phyloP scores from a whole-genome alignment of 1,140 invertebrate genomes.

The Euura lappo region DNA sequence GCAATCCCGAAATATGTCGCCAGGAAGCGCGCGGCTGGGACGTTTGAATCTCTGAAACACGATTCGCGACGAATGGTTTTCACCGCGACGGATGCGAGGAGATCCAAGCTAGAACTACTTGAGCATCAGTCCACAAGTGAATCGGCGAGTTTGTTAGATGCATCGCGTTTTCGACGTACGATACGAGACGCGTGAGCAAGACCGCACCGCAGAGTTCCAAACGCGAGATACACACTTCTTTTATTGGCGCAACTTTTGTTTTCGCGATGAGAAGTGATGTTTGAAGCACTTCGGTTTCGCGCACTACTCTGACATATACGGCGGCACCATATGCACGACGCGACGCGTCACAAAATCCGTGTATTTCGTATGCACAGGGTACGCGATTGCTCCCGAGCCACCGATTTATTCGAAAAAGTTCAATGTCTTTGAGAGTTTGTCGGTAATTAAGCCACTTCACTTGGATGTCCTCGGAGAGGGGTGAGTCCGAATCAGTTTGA shows the following conservation, averaged over 20 bases:
- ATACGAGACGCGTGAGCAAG: constrained; percentile 16
- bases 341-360: neutral
- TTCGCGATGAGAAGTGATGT: constrained; percentile 15
- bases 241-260: constrained; percentile 30
- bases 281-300: neutral
- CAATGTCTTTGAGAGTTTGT: neutral
- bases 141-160: neutral
- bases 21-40: constrained; percentile 7
- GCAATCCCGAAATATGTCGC: constrained; percentile 22
- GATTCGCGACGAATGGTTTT: constrained; percentile 30
- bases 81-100: constrained; percentile 22
- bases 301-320: neutral
- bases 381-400: neutral
- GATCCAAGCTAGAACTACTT: constrained; percentile 29
- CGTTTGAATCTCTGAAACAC: constrained; percentile 23
- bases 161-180: neutral
- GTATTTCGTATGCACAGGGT: neutral
- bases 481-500: constrained; percentile 31
- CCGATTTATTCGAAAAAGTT: neutral
- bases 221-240: constrained; percentile 31
- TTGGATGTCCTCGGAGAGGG: constrained; percentile 30
- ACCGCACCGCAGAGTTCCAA: constrained; percentile 29
- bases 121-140: constrained; percentile 24
- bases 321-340: neutral
- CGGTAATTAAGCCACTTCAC: neutral